Percentiles rank a stretch among this genome's conserved stretches.
Evolutionary conservation across 1,140 invertebrate species (phyloP).

Genomic region (Sarcophaga peregrina): DNA sequence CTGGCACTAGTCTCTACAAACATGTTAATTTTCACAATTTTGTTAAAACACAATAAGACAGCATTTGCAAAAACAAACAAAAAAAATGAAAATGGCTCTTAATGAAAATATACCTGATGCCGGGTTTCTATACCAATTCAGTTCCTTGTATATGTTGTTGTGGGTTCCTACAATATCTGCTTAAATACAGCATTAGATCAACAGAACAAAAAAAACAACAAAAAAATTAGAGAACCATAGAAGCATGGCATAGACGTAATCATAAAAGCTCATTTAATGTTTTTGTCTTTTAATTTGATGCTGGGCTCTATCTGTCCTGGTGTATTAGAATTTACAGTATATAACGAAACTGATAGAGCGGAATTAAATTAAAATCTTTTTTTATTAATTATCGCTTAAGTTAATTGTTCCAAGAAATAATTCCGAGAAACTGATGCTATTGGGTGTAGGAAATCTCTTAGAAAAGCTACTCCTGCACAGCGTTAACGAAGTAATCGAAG

Average conservation of each 20-base stretch:
- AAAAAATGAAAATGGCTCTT: neutral
- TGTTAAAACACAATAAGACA: neutral
- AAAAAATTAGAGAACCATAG: neutral
- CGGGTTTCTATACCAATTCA: neutral
- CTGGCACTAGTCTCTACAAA: neutral
- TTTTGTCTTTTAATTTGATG: constrained; percentile 9
- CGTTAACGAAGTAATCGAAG: no score
- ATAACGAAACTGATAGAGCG: no score
- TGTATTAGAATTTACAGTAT: neutral
- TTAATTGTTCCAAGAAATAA: no score
- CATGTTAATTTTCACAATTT: constrained; percentile 6
- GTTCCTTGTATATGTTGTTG: neutral
- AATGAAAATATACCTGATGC: constrained; percentile 23
- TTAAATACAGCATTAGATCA: constrained; percentile 3
- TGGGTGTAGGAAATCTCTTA: no score
- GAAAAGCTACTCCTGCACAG: no score
- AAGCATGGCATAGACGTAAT: constrained; percentile 26
- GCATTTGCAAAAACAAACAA: neutral
- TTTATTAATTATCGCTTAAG: no score
- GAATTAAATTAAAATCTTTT: no score
- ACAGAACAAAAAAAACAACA: neutral
- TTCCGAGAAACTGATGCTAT: no score
- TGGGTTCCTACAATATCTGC: neutral
- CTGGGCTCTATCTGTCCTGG: neutral
- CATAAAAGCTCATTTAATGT: constrained; percentile 37